Evolutionary conservation across 2,113 vertebrate species (phyloP).

Genomic region (Butorides virescens): DNA sequence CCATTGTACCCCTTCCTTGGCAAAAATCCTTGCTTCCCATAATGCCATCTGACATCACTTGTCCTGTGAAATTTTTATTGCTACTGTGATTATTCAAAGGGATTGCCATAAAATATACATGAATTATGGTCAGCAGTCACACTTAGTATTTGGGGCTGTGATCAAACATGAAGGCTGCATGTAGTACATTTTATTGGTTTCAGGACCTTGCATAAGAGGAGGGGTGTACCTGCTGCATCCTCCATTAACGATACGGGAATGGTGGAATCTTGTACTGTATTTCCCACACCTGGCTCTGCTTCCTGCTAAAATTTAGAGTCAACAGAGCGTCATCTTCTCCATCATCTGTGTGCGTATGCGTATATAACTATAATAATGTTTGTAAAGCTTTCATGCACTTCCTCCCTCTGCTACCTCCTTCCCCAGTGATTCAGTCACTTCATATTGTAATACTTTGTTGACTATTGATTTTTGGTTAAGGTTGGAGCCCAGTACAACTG

Average conservation of each 20-base stretch:
- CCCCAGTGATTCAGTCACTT: conserved; percentile 65
- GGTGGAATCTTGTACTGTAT: background rate
- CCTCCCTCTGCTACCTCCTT: conserved; percentile 21
- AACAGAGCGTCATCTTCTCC: background rate
- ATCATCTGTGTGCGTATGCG: background rate
- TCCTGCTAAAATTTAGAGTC: background rate
- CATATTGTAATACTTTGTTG: conserved; percentile 77
- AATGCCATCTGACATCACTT: background rate
- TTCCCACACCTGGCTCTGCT: background rate
- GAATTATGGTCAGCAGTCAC: background rate
- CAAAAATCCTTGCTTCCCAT: background rate
- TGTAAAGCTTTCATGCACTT: conserved; percentile 43
- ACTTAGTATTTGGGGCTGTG: background rate
- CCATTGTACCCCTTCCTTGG: background rate
- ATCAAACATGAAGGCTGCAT: background rate
- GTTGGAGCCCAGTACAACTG: conserved; percentile 68
- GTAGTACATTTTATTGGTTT: background rate
- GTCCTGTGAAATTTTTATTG: conserved; percentile 1
- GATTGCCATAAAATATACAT: background rate
- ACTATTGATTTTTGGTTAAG: conserved; percentile 81
- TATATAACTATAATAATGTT: conserved; percentile 1
- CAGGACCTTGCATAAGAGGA: background rate
- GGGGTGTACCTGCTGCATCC: background rate
- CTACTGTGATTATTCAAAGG: background rate
- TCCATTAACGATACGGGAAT: background rate